A percentile compares a stretch with the other conserved stretches of the same genome.
Conservation (phyloP, 2,888 invertebrate species). For the Mystacides longicornis region DNA sequence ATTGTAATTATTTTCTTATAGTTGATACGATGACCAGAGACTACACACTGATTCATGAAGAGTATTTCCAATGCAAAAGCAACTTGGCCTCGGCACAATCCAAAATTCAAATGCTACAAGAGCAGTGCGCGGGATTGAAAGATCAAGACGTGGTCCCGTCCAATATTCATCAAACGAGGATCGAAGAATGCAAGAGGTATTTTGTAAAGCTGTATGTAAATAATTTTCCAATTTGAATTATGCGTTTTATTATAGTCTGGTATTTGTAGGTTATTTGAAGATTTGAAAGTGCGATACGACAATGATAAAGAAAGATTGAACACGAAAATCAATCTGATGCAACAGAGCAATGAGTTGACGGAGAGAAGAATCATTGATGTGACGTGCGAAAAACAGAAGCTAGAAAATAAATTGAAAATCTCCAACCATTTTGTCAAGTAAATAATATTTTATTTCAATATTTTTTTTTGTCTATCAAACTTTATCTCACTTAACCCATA, state of each 20-base stretch:
- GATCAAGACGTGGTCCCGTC: constrained; percentile 53
- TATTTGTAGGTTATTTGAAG: constrained; percentile 57
- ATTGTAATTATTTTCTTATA: too few relatives aligned
- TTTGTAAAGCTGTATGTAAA: not conserved
- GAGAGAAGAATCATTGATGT: constrained; percentile 43
- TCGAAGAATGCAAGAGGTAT: constrained; percentile 67
- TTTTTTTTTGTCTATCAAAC: too few relatives aligned
- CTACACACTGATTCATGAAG: constrained; percentile 56
- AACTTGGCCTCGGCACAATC: constrained; percentile 54
- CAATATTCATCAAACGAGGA: constrained; percentile 56
- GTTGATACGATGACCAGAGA: constrained; percentile 58
- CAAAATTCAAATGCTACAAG: constrained; percentile 50
- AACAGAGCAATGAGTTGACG: constrained; percentile 37
- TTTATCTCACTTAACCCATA: too few relatives aligned
- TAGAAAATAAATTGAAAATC: constrained; percentile 45
- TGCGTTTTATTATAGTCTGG: not conserved
- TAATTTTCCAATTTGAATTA: not conserved
- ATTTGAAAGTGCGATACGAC: constrained; percentile 65
- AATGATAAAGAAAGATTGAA: constrained; percentile 56
- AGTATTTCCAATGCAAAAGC: constrained; percentile 50
- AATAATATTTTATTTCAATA: too few relatives aligned
- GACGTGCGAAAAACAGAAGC: constrained; percentile 40
- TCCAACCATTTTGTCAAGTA: constrained; percentile 53
- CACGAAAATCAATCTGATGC: constrained; percentile 45
- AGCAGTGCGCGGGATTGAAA: constrained; percentile 47